A percentile compares a stretch with the other conserved stretches of the same genome.
Conservation (phyloP, 2,888 invertebrate genomes). For the Ferdinandea cuprea region DNA sequence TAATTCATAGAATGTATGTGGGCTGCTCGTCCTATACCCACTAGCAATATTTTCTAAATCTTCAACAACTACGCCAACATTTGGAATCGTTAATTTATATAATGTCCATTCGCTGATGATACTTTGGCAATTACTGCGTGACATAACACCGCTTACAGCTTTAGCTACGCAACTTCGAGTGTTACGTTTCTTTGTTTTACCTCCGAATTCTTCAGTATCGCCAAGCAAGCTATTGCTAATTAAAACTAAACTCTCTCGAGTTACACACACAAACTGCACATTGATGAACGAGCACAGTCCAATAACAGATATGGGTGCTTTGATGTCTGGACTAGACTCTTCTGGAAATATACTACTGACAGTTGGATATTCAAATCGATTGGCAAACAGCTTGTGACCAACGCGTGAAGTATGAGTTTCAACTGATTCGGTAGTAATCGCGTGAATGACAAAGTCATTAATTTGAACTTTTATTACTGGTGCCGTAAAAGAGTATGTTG, state of each 20-base stretch:
- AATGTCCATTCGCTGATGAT: conserved; percentile 86
- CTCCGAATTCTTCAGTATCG: conserved; percentile 56
- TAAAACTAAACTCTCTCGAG: conserved; percentile 80
- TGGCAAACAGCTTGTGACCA: conserved; percentile 85
- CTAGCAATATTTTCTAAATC: conserved; percentile 89
- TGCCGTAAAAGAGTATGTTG: conserved; percentile 89
- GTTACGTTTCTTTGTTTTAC: conserved; percentile 70
- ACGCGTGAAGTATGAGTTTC: conserved; percentile 89
- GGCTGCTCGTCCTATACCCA: conserved; percentile 86
- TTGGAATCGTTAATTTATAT: conserved; percentile 88
- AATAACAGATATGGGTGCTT: conserved; percentile 81
- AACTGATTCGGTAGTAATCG: conserved; percentile 89
- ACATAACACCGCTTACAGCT: conserved; percentile 75
- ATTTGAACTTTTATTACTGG: conserved; percentile 87
- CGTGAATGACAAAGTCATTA: conserved; percentile 88
- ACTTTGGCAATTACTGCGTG: conserved; percentile 79
- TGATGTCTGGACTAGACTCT: conserved; percentile 81
- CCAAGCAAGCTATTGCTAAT: conserved; percentile 79
- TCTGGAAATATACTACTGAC: conserved; percentile 80
- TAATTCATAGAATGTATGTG: conserved; percentile 88
- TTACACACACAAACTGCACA: conserved; percentile 81
- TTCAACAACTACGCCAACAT: conserved; percentile 86
- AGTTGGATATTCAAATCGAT: conserved; percentile 82
- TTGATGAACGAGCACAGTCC: conserved; percentile 81
- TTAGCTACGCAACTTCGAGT: conserved; percentile 70